A percentile compares a stretch with the other conserved stretches of the same genome.
Conservation (phyloP, 92 coral and sea anemone genomes). For the Palythoa heliodiscus region DNA sequence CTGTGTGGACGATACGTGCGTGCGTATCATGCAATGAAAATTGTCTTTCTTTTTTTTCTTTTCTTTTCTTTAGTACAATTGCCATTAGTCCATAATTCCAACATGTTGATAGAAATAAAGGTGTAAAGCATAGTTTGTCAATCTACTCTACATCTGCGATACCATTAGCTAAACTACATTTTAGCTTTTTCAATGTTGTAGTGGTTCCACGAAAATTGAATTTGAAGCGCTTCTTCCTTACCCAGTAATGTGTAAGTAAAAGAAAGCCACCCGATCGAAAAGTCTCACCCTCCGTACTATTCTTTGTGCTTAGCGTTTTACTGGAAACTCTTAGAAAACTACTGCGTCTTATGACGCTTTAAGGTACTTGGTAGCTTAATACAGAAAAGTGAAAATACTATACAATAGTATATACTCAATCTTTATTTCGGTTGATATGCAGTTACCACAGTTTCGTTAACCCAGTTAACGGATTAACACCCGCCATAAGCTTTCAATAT, state of each 20-base stretch:
- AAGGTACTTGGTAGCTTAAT: too few species aligned
- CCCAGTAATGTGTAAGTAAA: neutral
- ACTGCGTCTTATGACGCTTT: too few species aligned
- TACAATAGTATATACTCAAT: neutral
- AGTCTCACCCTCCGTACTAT: neutral
- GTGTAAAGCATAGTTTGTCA: neutral
- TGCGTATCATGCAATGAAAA: slow-evolving; percentile 17
- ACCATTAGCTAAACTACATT: neutral
- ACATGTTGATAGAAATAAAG: neutral
- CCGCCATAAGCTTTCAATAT: neutral
- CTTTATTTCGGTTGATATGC: neutral
- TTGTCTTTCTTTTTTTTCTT: neutral
- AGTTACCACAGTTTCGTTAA: neutral
- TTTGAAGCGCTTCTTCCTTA: neutral
- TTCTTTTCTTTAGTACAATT: neutral
- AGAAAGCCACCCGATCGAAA: neutral
- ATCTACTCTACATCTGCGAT: neutral
- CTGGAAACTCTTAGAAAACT: neutral
- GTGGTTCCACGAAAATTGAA: neutral
- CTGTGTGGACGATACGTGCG: neutral
- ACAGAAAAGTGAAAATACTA: neutral
- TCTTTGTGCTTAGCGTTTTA: neutral
- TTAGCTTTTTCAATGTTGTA: neutral
- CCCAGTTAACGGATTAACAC: slow-evolving; percentile 27
- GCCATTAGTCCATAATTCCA: neutral